These are phyloP conservation scores for Papilio xuthus DNA, from an alignment of 1,140 invertebrate species.

Conservation along the genomic window DNA sequence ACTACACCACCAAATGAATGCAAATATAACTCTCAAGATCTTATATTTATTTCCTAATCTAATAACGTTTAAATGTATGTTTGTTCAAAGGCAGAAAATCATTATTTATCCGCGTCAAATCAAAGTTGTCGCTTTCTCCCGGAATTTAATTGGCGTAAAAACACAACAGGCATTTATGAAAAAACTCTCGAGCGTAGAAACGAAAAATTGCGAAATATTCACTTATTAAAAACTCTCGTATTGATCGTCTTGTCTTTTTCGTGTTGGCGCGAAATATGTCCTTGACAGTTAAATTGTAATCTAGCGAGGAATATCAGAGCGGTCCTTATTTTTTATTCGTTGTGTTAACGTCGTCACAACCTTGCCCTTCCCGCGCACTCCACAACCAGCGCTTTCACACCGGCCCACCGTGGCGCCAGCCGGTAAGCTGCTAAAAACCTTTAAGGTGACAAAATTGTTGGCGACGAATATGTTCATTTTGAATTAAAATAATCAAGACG, in stretches of 20 bases:
- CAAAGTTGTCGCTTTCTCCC: neutral
- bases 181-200: neutral
- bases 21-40: neutral
- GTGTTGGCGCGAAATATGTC: conserved; percentile 22
- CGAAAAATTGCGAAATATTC: neutral
- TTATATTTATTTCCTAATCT: neutral
- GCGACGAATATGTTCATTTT: too few species aligned
- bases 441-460: neutral
- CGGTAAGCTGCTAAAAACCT: neutral
- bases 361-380: neutral
- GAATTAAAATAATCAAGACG: too few species aligned
- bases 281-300: conserved; percentile 35
- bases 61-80: neutral
- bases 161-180: neutral
- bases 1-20: neutral
- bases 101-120: neutral
- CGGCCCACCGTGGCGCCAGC: neutral
- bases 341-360: neutral
- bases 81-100: neutral
- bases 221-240: neutral
- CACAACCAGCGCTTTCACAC: neutral
- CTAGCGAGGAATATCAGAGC: neutral
- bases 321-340: conserved; percentile 24
- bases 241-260: neutral
- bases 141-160: neutral